Evolutionary conservation across 2,797 vertebrate species (phyloP).

Genomic region (Gobio occitaniae): DNA sequence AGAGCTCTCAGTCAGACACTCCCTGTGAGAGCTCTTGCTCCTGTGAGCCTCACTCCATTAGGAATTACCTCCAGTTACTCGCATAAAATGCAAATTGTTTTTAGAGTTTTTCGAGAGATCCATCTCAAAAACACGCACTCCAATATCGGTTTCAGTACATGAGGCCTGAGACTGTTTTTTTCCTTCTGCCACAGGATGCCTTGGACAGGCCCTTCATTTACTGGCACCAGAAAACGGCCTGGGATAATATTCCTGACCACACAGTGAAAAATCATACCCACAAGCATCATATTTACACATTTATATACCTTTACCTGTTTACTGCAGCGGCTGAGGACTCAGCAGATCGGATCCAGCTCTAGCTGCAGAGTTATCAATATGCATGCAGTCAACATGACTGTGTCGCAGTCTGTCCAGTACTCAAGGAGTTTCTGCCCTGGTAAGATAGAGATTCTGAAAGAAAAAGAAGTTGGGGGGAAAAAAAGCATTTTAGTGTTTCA

Average conservation of each 20-base stretch:
- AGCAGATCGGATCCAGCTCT: neutral
- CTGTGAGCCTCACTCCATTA: constrained; percentile 10
- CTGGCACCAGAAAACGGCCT: neutral
- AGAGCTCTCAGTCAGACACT: constrained; percentile 39
- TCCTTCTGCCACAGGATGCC: neutral
- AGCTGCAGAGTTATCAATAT: constrained; percentile 13
- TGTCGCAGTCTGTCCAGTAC: neutral
- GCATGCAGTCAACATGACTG: neutral
- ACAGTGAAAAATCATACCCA: neutral
- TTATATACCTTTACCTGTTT: constrained; percentile 14
- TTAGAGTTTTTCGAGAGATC: neutral
- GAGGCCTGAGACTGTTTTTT: neutral
- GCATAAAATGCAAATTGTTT: neutral
- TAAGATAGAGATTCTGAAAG: neutral
- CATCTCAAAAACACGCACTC: neutral
- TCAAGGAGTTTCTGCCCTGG: constrained; percentile 7
- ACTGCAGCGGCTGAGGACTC: neutral
- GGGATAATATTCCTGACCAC: neutral
- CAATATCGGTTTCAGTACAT: neutral
- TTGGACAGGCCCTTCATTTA: neutral
- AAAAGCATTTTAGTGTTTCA: neutral
- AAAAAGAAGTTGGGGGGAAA: neutral
- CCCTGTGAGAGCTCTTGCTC: constrained; percentile 14
- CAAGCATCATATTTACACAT: neutral
- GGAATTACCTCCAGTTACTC: constrained; percentile 9